Base-by-base conservation (phyloP, 2,113 vertebrate genomes). In the Bujurquina vittata region DNA sequence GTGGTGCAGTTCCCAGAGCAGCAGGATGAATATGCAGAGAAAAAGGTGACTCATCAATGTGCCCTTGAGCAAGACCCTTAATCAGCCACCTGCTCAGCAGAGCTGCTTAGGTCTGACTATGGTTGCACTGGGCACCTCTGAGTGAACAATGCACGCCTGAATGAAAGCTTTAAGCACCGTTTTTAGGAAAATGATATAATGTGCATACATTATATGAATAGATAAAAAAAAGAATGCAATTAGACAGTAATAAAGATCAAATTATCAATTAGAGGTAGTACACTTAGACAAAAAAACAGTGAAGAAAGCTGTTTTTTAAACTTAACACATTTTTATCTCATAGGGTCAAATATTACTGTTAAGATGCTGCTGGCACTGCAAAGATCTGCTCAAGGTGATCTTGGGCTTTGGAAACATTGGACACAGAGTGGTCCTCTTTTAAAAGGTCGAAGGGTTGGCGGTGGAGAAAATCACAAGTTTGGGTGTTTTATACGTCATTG, bases 341-440 rank as follows among this genome's bases (percentile, higher is more conserved):
- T 3, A 18, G 15, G 8, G 8, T 12, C 17, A 69, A 69, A 52
- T 49, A 31, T 12, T 29, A 69, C 43, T 69, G 18, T 3, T 49
- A 29, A 11, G 22, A 0, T 67, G 1, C 1, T 0, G 22, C 22
- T 17, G 63, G 0, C 0, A 1, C 49, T 20, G n/a, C 40, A 46
- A 2, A 49, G 63, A 46, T 67, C 22, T 15, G 23, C 10, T 17
- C 26, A 26, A 67, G 63, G 9, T 69, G 63, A 49, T 11, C 4
- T 69, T 18, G 5, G 23, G 46, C 23, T 3, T 49, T 1, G 2
- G 43, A 26, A 26, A 26, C 26, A 26, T 3, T 26, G 26, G 46
- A 49, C 4, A 43, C 5, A 17, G 46, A 49, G 46, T 5, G 1
- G 15, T 49, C 14, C 46, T 17, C 11, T 69, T 69, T 49, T 67